phyloP scores from a whole-genome alignment of 2,113 vertebrate genomes.

The Xenopus laevis region DNA sequence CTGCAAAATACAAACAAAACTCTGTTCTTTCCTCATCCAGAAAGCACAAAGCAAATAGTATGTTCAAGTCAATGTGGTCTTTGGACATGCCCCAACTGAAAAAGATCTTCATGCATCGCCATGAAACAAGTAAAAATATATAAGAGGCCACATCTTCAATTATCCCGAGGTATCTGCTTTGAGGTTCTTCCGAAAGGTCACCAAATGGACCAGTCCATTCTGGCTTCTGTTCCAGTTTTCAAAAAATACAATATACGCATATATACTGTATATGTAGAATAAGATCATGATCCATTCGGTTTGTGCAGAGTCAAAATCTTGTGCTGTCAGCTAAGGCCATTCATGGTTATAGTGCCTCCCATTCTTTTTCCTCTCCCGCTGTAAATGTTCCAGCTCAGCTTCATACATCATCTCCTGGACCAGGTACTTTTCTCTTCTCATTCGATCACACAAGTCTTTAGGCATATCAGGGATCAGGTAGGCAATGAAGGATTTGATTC shows the following conservation, averaged over 20 bases:
- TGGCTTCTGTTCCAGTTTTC: slow-evolving; percentile 7
- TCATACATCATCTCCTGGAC: slow-evolving; percentile 82
- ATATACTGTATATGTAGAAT: neutral
- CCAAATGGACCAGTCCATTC: neutral
- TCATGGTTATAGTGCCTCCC: slow-evolving; percentile 93
- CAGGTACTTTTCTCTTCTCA: slow-evolving; percentile 77
- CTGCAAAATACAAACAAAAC: neutral
- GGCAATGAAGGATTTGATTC: slow-evolving; percentile 79
- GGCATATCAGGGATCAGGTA: slow-evolving; percentile 80
- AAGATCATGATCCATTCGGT: neutral
- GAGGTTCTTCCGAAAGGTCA: neutral
- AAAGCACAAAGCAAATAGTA: neutral
- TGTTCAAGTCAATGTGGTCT: neutral
- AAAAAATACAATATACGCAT: neutral
- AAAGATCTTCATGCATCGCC: neutral
- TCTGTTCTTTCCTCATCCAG: too few relatives aligned
- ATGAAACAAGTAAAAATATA: neutral
- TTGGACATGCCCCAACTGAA: neutral
- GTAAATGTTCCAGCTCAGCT: slow-evolving; percentile 91
- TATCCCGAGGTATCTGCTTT: neutral
- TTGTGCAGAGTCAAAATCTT: slow-evolving; percentile 5
- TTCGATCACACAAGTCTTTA: slow-evolving; percentile 74
- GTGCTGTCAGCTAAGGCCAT: slow-evolving; percentile 82
- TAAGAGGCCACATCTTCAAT: neutral
- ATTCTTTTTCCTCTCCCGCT: slow-evolving; percentile 88